Evolutionary conservation across 2,888 invertebrate species (phyloP).

Genomic region (Monochamus alternatus): DNA sequence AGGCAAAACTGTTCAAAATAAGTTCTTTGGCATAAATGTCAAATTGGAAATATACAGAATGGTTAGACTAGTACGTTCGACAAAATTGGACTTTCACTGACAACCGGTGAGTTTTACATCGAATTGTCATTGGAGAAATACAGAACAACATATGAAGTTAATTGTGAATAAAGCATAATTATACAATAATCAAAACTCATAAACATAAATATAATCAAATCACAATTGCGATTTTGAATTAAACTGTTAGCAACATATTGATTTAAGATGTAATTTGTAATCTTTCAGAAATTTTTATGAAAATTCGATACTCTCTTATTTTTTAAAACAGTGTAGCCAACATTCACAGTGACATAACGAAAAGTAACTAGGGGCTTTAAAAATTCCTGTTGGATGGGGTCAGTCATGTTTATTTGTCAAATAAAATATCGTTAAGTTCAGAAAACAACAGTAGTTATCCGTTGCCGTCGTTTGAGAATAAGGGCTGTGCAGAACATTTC

Average conservation of each 20-base stretch:
- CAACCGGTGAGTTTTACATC: conserved; percentile 23
- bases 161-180: no score
- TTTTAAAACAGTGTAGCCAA: conserved; percentile 1
- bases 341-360: background rate
- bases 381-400: conserved; percentile 21
- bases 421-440: conserved; percentile 24
- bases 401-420: conserved; percentile 35
- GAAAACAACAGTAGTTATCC: background rate
- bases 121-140: conserved; percentile 4
- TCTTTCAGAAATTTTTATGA: background rate
- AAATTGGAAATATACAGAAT: no score
- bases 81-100: background rate
- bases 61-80: no score
- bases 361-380: conserved; percentile 15
- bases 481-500: conserved; percentile 8
- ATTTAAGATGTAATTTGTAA: no score
- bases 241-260: no score
- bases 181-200: no score
- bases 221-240: no score
- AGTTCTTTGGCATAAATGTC: no score
- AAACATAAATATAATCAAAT: no score
- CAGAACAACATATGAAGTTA: no score
- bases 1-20: no score
- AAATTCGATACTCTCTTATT: background rate
- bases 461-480: background rate